Base-by-base conservation (phyloP, 2,888 invertebrate genomes). In the Tyria jacobaeae region DNA sequence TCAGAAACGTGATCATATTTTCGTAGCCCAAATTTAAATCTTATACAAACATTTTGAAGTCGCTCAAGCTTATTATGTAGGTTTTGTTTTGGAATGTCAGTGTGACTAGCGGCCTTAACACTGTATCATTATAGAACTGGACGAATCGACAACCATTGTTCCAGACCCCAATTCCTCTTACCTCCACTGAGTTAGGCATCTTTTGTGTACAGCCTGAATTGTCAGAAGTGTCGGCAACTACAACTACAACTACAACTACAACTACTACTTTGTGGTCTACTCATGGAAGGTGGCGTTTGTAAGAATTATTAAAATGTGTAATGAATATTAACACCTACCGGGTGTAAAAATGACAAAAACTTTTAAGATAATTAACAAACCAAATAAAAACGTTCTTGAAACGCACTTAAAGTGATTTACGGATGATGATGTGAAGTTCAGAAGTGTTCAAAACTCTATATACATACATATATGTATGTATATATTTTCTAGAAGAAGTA, bases 381-480 rank as follows among this genome's bases (percentile, higher is more conserved):
- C 79, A 86, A 84, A 84, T 80, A 80, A 79, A 54, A 80, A 74
- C 70, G 78, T 81, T 80, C 76, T 7, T 17, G 9, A 79, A 81
- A 82, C 80, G 77, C 82, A 83, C 81, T 85, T 81, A 82, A 78
- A 79, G 70, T 70, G 78, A 80, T 82, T 85, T 81, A 83, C 82
- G n/a, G n/a, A n/a, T n/a, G n/a, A n/a, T n/a, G n/a, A 82, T 70
- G 59, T 63, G 51, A 58, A 63, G 61, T 57, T 64, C 34, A 24
- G 65, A 71, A 63, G 60, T 72, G 57, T 66, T 66, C 55, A 64
- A 55, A 52, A 58, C 62, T 73, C 60, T 65, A 64, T 66, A 65
- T 64, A n/a, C n/a, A n/a, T n/a, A n/a, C n/a, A n/a, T n/a, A n/a
- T n/a, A n/a, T n/a, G n/a, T n/a, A n/a, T n/a, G n/a, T n/a, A n/a